Conservation (phyloP, 2,797 vertebrate genomes). For the Threskiornis aethiopicus region DNA sequence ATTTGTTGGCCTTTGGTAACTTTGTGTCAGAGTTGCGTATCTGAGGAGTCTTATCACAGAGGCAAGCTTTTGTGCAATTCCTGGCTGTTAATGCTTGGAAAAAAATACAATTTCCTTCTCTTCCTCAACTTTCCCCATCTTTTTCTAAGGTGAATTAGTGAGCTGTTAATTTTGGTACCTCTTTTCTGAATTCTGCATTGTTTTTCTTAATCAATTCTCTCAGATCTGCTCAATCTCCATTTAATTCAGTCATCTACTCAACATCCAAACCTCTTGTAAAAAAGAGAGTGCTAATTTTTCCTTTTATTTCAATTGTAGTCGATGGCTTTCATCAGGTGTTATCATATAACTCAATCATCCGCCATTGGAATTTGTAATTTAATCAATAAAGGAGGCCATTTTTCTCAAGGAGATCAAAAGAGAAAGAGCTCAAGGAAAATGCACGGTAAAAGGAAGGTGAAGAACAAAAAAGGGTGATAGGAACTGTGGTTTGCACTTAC, state of each 20-base stretch:
- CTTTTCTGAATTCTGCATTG: constrained; percentile 6
- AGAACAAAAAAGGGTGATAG: background rate
- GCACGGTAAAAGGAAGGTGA: background rate
- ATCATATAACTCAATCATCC: constrained; percentile 48
- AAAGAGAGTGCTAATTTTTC: constrained; percentile 42
- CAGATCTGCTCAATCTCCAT: constrained; percentile 33
- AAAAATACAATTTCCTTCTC: background rate
- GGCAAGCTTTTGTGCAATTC: background rate
- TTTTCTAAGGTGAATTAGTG: background rate
- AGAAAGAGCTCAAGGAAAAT: constrained; percentile 16
- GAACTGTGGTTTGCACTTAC: background rate
- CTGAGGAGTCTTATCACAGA: background rate
- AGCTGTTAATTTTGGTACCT: constrained; percentile 10
- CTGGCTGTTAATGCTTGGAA: background rate
- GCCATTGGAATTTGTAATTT: constrained; percentile 50
- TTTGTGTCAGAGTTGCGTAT: background rate
- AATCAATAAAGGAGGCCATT: constrained; percentile 53
- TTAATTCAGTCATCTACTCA: constrained; percentile 57
- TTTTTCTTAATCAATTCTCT: constrained; percentile 32
- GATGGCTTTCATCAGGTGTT: constrained; percentile 32
- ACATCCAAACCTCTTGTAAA: constrained; percentile 45
- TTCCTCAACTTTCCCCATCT: background rate
- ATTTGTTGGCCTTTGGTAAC: background rate
- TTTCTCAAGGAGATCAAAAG: constrained; percentile 33
- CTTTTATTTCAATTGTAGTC: constrained; percentile 49